phyloP scores from a whole-genome alignment of 2,113 vertebrate species.

The Geococcyx californianus region DNA sequence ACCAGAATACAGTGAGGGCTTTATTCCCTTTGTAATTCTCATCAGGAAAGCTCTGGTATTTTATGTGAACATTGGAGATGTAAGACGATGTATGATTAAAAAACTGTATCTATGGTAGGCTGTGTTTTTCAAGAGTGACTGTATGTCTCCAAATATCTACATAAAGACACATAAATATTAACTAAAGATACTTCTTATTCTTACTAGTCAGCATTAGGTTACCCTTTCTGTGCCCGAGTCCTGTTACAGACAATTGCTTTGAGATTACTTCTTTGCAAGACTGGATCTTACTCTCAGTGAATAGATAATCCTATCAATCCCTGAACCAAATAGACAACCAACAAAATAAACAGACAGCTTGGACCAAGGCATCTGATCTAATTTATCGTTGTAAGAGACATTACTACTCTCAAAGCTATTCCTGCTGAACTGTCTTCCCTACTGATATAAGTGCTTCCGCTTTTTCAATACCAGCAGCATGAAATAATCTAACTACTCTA shows the following conservation, averaged over 20 bases:
- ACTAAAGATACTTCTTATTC: background rate
- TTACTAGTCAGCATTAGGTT: background rate
- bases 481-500: background rate
- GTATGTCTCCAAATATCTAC: background rate
- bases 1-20: background rate
- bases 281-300: background rate
- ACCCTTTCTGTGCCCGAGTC: background rate
- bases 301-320: background rate
- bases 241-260: background rate
- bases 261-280: background rate
- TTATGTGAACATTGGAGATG: background rate
- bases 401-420: background rate
- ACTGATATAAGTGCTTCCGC: background rate
- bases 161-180: background rate
- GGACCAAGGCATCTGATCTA: background rate
- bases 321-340: background rate
- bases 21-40: background rate
- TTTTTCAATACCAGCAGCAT: background rate
- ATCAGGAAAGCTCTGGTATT: background rate
- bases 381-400: background rate
- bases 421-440: background rate
- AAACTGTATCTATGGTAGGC: background rate
- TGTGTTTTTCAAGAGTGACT: background rate
- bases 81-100: background rate
- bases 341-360: background rate